phyloP scores from a whole-genome alignment of 2,113 vertebrate genomes.

The Oreocharis arfaki region DNA sequence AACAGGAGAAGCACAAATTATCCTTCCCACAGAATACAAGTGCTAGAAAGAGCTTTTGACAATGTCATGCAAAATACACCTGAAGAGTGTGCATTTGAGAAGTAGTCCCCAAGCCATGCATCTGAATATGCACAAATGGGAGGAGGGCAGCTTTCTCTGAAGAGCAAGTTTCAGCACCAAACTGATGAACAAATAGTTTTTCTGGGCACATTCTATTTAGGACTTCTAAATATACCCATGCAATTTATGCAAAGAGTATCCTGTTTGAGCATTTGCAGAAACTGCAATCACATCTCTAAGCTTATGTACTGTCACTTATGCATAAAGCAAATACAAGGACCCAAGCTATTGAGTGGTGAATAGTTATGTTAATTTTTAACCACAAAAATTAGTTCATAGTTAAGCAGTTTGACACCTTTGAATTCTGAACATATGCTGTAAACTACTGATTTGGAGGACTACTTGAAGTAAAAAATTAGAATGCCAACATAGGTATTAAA shows the following conservation, averaged over 20 bases:
- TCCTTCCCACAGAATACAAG: not conserved
- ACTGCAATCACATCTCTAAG: not conserved
- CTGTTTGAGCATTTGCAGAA: not conserved
- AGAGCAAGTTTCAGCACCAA: not conserved
- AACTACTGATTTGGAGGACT: not conserved
- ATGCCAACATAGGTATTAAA: not conserved
- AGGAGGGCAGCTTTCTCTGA: not conserved
- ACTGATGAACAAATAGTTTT: not conserved
- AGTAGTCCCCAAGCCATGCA: not conserved
- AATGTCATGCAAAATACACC: not conserved
- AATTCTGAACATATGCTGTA: not conserved
- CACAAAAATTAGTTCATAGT: not conserved
- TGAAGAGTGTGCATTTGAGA: not conserved
- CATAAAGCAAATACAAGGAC: not conserved
- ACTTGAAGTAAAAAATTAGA: not conserved
- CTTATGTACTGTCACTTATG: not conserved
- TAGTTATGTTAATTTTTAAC: not conserved
- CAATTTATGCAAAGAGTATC: not conserved
- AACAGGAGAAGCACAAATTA: not conserved
- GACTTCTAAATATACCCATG: not conserved
- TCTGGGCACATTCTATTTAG: not conserved
- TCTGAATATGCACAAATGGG: not conserved
- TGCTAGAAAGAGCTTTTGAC: not conserved
- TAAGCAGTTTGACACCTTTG: not conserved
- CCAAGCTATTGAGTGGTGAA: not conserved